A percentile compares a stretch with the other conserved stretches of the same genome.
Evolutionary conservation across 2,113 vertebrate genomes (phyloP).

Genomic region (Silurus meridionalis): DNA sequence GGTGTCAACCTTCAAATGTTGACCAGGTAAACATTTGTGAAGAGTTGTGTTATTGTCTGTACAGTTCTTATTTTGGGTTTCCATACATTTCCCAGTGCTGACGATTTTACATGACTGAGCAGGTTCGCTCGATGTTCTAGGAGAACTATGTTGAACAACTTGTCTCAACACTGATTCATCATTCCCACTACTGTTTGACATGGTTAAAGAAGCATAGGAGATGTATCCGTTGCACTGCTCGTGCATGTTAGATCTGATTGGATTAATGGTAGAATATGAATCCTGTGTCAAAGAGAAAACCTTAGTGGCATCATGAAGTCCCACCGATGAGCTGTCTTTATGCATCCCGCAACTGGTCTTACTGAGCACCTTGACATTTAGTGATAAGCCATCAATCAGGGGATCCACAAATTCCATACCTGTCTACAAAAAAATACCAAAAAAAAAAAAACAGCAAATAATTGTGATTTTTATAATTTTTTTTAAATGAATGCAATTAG

Average conservation of each 20-base stretch:
- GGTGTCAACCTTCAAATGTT: constrained; percentile 1
- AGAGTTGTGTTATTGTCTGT: constrained; percentile 3
- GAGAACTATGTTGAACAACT: not conserved
- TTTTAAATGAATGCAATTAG: not conserved
- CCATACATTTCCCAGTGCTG: not conserved
- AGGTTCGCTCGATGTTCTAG: not conserved
- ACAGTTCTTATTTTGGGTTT: constrained; percentile 2
- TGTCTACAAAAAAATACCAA: not conserved
- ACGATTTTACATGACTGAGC: not conserved
- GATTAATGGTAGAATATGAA: not conserved
- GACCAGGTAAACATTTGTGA: not conserved
- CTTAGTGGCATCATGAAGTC: not conserved
- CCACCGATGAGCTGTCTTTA: not conserved
- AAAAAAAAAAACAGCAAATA: not conserved
- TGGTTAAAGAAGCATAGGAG: not conserved
- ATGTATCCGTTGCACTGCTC: not conserved
- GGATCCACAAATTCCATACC: not conserved
- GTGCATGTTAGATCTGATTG: not conserved
- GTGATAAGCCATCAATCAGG: not conserved
- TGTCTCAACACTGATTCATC: not conserved
- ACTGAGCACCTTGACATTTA: not conserved
- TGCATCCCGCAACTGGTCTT: not conserved
- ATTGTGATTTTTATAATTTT: not conserved
- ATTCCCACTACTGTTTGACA: not conserved
- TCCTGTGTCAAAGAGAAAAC: not conserved